Evolutionary conservation across 2,113 vertebrate species (phyloP).

Genomic region (Bettongia penicillata): DNA sequence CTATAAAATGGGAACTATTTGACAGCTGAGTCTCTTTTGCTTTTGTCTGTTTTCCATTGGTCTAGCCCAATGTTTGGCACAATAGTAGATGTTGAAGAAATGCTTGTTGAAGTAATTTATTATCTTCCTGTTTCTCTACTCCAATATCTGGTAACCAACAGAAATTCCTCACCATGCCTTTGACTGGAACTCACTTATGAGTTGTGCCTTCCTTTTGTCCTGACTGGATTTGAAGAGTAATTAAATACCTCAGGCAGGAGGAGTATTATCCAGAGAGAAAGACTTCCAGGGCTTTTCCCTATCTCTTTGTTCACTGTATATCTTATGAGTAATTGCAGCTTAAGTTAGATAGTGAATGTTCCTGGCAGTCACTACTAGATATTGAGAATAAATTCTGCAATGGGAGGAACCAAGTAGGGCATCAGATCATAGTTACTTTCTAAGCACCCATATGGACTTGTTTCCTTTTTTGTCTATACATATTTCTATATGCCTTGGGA

Average conservation of each 20-base stretch:
- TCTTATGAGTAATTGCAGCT: constrained; percentile 39
- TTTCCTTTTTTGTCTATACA: constrained; percentile 21
- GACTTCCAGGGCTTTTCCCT: background rate
- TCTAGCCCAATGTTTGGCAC: background rate
- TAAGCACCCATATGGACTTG: background rate
- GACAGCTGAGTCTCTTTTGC: background rate
- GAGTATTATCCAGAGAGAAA: constrained; percentile 26
- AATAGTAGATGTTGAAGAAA: background rate
- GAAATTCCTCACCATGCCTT: background rate
- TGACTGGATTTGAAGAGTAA: constrained; percentile 10
- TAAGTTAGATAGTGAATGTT: constrained; percentile 33
- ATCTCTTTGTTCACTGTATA: constrained; percentile 11
- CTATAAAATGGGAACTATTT: background rate
- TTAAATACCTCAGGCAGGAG: background rate
- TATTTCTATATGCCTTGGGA: constrained; percentile 35
- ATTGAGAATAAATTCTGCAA: constrained; percentile 56
- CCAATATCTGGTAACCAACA: background rate
- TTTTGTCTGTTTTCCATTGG: background rate
- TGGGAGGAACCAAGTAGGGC: constrained; percentile 26
- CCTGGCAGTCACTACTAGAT: constrained; percentile 37
- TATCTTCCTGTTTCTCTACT: background rate
- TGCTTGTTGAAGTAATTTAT: background rate
- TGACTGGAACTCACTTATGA: background rate
- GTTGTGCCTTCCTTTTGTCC: background rate
- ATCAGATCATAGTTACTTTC: constrained; percentile 50